Evolutionary conservation across 2,113 vertebrate species (phyloP).

Genomic region (Myodes glareolus): DNA sequence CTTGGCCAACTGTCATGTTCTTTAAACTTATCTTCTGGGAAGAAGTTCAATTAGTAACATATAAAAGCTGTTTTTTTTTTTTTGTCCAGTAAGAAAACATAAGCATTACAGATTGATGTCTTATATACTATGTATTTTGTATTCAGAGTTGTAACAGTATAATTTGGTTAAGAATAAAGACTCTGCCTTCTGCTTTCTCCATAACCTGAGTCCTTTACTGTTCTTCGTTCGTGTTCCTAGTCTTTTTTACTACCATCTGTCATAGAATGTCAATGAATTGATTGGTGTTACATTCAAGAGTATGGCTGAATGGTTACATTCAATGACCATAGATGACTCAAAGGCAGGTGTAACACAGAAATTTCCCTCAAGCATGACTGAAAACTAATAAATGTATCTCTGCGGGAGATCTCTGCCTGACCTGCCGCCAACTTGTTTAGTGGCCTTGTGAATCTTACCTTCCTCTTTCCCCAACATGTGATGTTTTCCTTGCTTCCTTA

Average conservation of each 20-base stretch:
- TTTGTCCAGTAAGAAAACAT: not conserved
- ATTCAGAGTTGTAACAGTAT: not conserved
- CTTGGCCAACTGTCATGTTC: not conserved
- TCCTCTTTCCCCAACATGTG: not conserved
- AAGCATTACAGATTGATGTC: not conserved
- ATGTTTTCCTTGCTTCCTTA: no score
- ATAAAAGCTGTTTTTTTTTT: not conserved
- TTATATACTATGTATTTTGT: not conserved
- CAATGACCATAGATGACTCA: no score
- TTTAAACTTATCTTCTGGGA: not conserved
- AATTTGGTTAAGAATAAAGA: not conserved
- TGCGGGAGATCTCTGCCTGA: not conserved
- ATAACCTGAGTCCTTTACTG: not conserved
- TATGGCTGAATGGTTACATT: not conserved
- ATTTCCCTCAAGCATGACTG: no score
- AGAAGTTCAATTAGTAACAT: not conserved
- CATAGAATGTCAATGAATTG: not conserved
- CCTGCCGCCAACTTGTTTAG: not conserved
- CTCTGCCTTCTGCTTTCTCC: not conserved
- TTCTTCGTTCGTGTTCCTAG: not conserved
- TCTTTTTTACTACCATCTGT: not conserved
- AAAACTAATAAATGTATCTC: not conserved
- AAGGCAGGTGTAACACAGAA: not conserved
- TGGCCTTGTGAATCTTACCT: not conserved
- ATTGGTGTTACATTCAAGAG: not conserved